Conservation (phyloP, 2,797 vertebrate genomes). For the Forpus xanthops region DNA sequence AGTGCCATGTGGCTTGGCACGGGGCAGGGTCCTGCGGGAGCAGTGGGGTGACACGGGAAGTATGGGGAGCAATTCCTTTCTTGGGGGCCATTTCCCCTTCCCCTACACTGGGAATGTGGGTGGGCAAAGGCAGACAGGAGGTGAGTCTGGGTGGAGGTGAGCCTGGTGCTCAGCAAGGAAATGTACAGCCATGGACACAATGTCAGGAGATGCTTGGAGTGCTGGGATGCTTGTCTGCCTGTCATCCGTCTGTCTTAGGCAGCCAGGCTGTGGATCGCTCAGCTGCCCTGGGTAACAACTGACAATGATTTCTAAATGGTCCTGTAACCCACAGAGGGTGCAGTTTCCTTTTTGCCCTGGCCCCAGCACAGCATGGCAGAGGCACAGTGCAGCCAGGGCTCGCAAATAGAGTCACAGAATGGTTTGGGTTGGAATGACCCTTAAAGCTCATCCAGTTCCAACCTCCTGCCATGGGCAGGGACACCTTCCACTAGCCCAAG, state of each 20-base stretch:
- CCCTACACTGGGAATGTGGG: neutral
- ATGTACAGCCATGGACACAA: rapidly evolving
- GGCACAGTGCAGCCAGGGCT: neutral
- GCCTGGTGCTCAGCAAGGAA: neutral
- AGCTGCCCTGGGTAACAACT: neutral
- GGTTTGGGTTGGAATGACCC: neutral
- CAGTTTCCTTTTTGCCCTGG: neutral
- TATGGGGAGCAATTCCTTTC: neutral
- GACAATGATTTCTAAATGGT: neutral
- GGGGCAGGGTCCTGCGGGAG: neutral
- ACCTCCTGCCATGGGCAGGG: neutral
- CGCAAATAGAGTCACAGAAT: no score
- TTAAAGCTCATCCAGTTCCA: neutral
- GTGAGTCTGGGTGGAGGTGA: rapidly evolving
- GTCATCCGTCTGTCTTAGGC: neutral
- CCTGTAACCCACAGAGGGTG: neutral
- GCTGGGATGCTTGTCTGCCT: neutral
- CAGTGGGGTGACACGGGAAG: rapidly evolving
- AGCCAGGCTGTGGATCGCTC: neutral
- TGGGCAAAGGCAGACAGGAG: neutral
- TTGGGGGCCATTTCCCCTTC: neutral
- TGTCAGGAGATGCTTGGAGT: neutral
- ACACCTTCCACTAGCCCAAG: neutral
- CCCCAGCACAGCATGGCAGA: rapidly evolving
- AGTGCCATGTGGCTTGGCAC: neutral